phyloP scores from a whole-genome alignment of 2,113 vertebrate genomes.

The Ictalurus furcatus region DNA sequence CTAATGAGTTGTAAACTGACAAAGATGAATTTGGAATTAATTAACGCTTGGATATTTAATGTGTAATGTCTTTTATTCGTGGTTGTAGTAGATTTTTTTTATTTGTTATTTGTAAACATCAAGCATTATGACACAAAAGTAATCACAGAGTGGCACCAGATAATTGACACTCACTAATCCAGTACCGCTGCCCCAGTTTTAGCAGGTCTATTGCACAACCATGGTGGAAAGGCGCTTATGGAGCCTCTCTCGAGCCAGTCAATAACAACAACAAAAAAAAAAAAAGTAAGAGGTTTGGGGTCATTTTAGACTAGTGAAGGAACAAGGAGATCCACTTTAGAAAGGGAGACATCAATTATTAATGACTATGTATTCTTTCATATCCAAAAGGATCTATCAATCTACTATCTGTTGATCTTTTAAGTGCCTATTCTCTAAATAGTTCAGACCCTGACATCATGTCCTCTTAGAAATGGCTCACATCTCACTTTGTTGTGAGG shows the following conservation, averaged over 20 bases:
- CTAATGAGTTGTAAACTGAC: neutral
- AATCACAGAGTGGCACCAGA: conserved; percentile 41
- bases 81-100: neutral
- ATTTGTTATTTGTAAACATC: conserved; percentile 26
- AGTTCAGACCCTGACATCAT: conserved; percentile 10
- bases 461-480: conserved; percentile 28
- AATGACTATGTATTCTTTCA: neutral
- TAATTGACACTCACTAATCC: conserved; percentile 51
- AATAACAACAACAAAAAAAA: neutral
- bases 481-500: conserved; percentile 22
- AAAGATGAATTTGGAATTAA: neutral
- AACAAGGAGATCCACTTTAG: neutral
- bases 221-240: conserved; percentile 37
- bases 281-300: conserved; percentile 24
- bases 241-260: conserved; percentile 28
- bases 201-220: conserved; percentile 45
- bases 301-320: conserved; percentile 18
- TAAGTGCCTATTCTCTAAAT: neutral
- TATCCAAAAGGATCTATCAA: neutral
- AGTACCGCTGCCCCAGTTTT: conserved; percentile 47
- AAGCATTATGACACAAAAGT: conserved; percentile 36
- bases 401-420: neutral
- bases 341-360: conserved; percentile 2
- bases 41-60: neutral
- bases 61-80: conserved; percentile 16